Base-by-base conservation (phyloP, 2,888 invertebrate species). In the Galeruca laticollis region DNA sequence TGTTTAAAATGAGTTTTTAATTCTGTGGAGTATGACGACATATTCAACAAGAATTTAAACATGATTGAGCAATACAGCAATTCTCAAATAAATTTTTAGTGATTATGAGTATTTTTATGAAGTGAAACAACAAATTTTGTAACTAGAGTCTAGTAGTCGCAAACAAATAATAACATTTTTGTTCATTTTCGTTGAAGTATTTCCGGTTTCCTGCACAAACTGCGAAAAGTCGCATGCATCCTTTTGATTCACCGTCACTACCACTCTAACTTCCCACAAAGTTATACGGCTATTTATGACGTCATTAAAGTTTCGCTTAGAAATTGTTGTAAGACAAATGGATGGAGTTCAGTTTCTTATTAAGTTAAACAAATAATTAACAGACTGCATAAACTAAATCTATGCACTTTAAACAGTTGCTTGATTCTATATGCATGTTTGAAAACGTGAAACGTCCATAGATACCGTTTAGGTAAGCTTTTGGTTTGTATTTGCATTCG, bases 281-380 rank as follows among this genome's bases (percentile, higher is more conserved):
- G 18, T 47, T 47, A 47, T 47, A 18, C 47, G 47, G 47, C 47
- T 47, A 47, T 47, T 47, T 18, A 47, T 47, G 47, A 47, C 18
- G 9, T 18, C 47, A 47, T 47, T 18, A 47, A 43, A 43, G 47
- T 47, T 47, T 47, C 15, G 47, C 18, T 47, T 47, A 47, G 47
- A 18, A 47, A 40, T 40, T 40, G n/a, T 40, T 40, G n/a, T 40
- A n/a, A 47, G 18, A 47, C 18, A 47, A 47, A 18, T 47, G 47
- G 15, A 47, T 18, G 47, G 18, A 47, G 47, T 43, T 43, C n/a
- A 43, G 43, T 10, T 15, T 47, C 47, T 47, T 18, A 47, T 47
- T 47, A 18, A 47, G 47, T 47, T 47, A 18, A n/a, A 18, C 18
- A 47, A 47, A 47, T 47, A 47, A 47, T 47, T 15, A 18, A 15